phyloP scores from a whole-genome alignment of 1,140 invertebrate species.

The Batillaria attramentaria region DNA sequence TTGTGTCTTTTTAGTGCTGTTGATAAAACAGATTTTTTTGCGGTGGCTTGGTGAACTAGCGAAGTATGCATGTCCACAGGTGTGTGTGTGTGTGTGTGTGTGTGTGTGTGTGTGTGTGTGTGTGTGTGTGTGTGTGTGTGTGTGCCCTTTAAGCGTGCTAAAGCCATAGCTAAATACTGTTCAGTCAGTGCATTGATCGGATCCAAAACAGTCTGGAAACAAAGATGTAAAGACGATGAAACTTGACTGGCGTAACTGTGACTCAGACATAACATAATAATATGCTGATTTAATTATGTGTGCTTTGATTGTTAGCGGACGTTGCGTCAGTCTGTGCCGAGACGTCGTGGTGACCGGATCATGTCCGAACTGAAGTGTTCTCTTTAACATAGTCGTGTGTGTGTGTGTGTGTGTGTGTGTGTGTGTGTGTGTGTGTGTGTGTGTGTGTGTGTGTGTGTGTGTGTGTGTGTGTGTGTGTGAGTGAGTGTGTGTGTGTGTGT shows the following conservation, averaged over 20 bases:
- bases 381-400: background rate
- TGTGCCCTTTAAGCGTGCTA: background rate
- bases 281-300: background rate
- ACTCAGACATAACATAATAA: background rate
- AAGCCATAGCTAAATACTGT: background rate
- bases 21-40: background rate
- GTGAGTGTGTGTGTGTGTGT: background rate
- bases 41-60: too few species aligned
- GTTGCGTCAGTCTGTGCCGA: background rate
- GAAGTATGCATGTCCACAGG: background rate
- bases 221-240: too few species aligned
- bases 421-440: conserved; percentile 12
- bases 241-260: background rate
- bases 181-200: background rate
- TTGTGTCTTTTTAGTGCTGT: background rate
- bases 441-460: conserved; percentile 13
- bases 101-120: background rate
- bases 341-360: too few species aligned
- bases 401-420: background rate
- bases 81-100: background rate
- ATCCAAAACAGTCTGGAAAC: too few species aligned
- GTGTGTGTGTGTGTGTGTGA: background rate
- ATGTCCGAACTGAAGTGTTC: too few species aligned
- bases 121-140: background rate
- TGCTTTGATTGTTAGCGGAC: background rate